Conservation (phyloP, 2,888 invertebrate species). For the Mesoligia furuncula region DNA sequence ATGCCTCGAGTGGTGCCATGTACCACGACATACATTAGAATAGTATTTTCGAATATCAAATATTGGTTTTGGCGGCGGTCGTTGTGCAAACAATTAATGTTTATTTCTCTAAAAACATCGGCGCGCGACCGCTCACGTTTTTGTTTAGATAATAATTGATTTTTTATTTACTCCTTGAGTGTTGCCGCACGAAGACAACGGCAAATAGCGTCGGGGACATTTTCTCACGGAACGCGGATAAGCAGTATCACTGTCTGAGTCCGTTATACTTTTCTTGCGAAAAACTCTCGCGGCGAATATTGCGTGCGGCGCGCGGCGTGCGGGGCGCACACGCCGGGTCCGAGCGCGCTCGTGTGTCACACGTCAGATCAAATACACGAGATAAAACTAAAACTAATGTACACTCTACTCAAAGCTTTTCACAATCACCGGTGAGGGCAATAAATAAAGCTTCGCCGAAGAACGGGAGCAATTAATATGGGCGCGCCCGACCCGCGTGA, state of each 20-base stretch:
- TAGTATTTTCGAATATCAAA: conserved; percentile 90
- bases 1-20: conserved; percentile 79
- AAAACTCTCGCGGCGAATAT: conserved; percentile 69
- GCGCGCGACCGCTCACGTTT: conserved; percentile 87
- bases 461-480: conserved; percentile 90
- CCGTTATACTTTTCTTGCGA: conserved; percentile 76
- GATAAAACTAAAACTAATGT: conserved; percentile 89
- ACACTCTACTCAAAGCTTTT: conserved; percentile 88
- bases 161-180: conserved; percentile 86
- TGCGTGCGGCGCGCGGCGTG: conserved; percentile 47
- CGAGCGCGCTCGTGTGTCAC: conserved; percentile 80
- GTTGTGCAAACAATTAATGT: conserved; percentile 88
- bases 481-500: conserved; percentile 88
- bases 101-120: conserved; percentile 90
- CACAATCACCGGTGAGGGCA: conserved; percentile 88
- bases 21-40: conserved; percentile 89
- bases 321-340: conserved; percentile 62
- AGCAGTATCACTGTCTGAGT: conserved; percentile 55
- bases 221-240: conserved; percentile 80
- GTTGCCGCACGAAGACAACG: conserved; percentile 82
- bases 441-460: conserved; percentile 90
- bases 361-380: conserved; percentile 86
- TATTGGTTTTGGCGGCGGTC: conserved; percentile 89
- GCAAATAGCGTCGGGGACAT: conserved; percentile 78
- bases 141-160: conserved; percentile 89